A percentile compares a stretch with the other conserved stretches of the same genome.
These are phyloP conservation scores for Eupithecia centaureata DNA, from an alignment of 2,888 invertebrate species.

Conservation along the genomic window DNA sequence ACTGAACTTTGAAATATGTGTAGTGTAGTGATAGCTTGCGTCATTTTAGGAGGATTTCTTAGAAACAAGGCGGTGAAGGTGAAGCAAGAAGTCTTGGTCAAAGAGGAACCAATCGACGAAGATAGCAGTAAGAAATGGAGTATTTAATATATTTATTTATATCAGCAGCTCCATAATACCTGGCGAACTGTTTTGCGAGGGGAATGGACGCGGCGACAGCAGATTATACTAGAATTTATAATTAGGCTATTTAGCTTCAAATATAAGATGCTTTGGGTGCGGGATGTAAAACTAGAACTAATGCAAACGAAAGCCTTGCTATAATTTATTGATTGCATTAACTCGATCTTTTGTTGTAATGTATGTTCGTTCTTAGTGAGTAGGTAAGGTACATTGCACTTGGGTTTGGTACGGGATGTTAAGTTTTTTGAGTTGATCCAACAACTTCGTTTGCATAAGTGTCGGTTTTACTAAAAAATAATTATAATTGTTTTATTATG, in stretches of 20 bases:
- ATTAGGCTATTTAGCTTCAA: neutral
- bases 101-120: conserved; percentile 65
- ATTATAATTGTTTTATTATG: neutral
- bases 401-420: too few species aligned
- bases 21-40: conserved; percentile 13
- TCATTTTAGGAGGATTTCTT: conserved; percentile 24
- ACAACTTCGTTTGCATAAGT: neutral
- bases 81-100: conserved; percentile 70
- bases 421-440: neutral
- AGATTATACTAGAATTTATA: conserved; percentile 8
- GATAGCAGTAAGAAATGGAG: conserved; percentile 52
- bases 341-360: too few species aligned
- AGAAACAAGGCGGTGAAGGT: conserved; percentile 47
- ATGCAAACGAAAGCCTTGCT: conserved; percentile 1
- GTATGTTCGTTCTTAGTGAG: too few species aligned
- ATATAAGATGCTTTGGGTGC: neutral
- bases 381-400: too few species aligned
- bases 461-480: neutral
- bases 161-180: conserved; percentile 21
- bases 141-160: neutral
- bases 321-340: too few species aligned
- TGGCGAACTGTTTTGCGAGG: conserved; percentile 27
- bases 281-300: neutral
- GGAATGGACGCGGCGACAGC: conserved; percentile 21
- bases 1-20: too few species aligned